These are phyloP conservation scores for Parotocinclus haroldoi DNA, from an alignment of 2,797 vertebrate species.

Conservation along the genomic window DNA sequence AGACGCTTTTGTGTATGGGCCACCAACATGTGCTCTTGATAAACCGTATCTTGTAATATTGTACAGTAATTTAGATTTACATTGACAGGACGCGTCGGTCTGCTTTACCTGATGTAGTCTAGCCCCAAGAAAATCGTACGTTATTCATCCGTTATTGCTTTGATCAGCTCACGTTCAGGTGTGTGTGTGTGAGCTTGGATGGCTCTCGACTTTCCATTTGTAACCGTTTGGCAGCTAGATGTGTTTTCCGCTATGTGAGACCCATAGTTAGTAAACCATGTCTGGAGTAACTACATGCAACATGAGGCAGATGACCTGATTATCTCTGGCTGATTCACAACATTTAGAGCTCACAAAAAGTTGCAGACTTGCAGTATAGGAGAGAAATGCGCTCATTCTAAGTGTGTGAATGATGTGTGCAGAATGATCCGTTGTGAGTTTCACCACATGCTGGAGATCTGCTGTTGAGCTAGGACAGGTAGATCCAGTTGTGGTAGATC, in stretches of 20 bases:
- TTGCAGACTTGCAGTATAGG: slow-evolving; percentile 50
- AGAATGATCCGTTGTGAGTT: too few relatives aligned
- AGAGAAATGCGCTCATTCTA: slow-evolving; percentile 8
- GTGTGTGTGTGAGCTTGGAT: slow-evolving; percentile 13
- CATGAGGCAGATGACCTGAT: slow-evolving; percentile 55
- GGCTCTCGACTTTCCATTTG: slow-evolving; percentile 24
- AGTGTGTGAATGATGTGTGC: too few relatives aligned
- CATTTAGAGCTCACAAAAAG: slow-evolving; percentile 53
- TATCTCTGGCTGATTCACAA: slow-evolving; percentile 49
- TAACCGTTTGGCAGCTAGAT: slow-evolving; percentile 34
- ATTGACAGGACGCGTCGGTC: slow-evolving; percentile 12
- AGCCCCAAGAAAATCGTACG: slow-evolving; percentile 17
- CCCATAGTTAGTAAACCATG: slow-evolving; percentile 42
- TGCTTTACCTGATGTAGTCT: slow-evolving; percentile 13
- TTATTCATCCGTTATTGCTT: slow-evolving; percentile 14
- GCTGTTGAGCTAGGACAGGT: too few relatives aligned
- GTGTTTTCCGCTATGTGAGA: slow-evolving; percentile 41
- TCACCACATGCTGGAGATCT: too few relatives aligned
- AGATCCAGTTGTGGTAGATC: too few relatives aligned
- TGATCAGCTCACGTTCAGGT: slow-evolving; percentile 32
- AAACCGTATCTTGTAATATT: slow-evolving; percentile 28
- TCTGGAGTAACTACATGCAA: slow-evolving; percentile 56
- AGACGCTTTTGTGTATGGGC: slow-evolving; percentile 1
- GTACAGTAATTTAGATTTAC: slow-evolving; percentile 18
- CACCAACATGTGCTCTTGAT: slow-evolving; percentile 33